These are phyloP conservation scores for Nebria brevicollis DNA, from an alignment of 2,888 invertebrate species.

Conservation along the genomic window DNA sequence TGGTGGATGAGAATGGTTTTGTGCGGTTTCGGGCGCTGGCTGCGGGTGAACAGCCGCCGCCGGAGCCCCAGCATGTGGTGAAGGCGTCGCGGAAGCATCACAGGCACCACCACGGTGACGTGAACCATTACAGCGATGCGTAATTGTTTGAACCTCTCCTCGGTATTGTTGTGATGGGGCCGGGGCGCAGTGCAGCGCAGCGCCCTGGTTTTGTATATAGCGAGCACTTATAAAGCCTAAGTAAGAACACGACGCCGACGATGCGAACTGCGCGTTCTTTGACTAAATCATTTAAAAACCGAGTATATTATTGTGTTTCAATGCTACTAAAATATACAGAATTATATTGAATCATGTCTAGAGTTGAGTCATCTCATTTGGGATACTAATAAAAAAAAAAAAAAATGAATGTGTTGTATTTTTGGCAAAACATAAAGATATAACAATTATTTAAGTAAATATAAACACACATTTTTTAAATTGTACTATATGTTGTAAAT, in stretches of 20 bases:
- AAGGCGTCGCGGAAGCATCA: constrained; percentile 56
- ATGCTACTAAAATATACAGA: neutral
- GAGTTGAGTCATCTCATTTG: neutral
- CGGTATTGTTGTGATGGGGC: neutral
- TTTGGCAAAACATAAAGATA: constrained; percentile 16
- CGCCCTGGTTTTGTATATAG: neutral
- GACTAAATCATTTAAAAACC: neutral
- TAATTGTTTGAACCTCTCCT: constrained; percentile 48
- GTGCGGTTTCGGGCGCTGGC: constrained; percentile 81
- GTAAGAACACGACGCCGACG: neutral
- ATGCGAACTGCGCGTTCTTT: neutral
- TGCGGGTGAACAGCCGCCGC: constrained; percentile 54
- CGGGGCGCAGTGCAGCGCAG: neutral
- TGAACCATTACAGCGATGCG: constrained; percentile 61
- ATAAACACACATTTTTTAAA: constrained; percentile 11
- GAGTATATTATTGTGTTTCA: neutral
- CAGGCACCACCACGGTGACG: constrained; percentile 56
- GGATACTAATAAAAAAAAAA: neutral
- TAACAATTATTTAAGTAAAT: constrained; percentile 14
- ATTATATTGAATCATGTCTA: neutral
- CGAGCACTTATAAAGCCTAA: neutral
- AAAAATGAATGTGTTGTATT: constrained; percentile 22
- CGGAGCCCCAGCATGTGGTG: constrained; percentile 8
- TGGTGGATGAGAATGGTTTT: constrained; percentile 91
- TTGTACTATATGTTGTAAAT: constrained; percentile 43